A percentile compares a stretch with the other conserved stretches of the same genome.
Evolutionary conservation across 2,113 vertebrate species (phyloP).

Genomic region (Pseudorectes ferrugineus): DNA sequence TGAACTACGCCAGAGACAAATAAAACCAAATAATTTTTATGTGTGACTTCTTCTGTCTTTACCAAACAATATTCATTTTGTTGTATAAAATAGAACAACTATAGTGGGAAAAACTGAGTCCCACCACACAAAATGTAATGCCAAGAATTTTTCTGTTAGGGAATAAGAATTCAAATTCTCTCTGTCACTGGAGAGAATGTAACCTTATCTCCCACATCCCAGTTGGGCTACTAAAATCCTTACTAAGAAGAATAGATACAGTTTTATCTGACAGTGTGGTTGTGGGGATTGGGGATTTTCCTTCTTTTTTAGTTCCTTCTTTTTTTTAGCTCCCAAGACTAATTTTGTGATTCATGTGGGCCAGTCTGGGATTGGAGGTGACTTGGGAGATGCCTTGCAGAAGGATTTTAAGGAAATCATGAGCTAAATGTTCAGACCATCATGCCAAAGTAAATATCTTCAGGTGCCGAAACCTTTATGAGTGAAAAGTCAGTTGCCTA

Average conservation of each 20-base stretch:
- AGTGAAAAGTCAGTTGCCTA: not conserved
- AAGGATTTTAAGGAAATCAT: not conserved
- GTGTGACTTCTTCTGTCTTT: not conserved
- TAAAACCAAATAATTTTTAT: not conserved
- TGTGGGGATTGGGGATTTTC: not conserved
- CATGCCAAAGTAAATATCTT: not conserved
- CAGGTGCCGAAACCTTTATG: not conserved
- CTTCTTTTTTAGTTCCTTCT: not conserved
- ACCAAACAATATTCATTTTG: not conserved
- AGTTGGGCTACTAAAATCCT: not conserved
- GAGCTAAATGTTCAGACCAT: not conserved
- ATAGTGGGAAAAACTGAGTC: not conserved
- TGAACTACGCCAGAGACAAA: not conserved
- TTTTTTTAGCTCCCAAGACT: not conserved
- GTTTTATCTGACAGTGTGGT: not conserved
- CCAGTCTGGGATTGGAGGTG: not conserved
- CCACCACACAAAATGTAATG: not conserved
- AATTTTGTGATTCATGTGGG: not conserved
- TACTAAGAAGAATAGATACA: not conserved
- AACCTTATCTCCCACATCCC: not conserved
- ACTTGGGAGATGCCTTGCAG: not conserved
- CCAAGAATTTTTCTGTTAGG: not conserved
- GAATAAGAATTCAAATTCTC: not conserved
- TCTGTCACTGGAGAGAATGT: not conserved
- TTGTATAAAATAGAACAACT: not conserved